phyloP scores from a whole-genome alignment of 2,113 vertebrate genomes.

The Micronycteris hirsuta region DNA sequence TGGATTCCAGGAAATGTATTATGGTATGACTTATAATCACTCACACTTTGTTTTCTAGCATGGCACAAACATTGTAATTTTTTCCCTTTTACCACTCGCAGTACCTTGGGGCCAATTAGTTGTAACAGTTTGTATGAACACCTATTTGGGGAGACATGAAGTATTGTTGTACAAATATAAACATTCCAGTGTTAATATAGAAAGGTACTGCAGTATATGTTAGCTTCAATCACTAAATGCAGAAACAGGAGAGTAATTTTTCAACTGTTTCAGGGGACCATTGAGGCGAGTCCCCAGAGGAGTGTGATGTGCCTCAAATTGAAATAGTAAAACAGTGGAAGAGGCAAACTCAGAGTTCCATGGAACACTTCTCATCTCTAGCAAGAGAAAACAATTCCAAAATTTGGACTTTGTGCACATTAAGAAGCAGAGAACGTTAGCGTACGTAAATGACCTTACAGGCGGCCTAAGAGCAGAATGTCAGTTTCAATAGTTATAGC shows the following conservation, averaged over 20 bases:
- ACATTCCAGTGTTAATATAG: not conserved
- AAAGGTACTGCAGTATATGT: not conserved
- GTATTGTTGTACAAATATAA: not conserved
- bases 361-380: not conserved
- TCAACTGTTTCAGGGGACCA: not conserved
- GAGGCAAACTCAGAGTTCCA: not conserved
- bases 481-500: not conserved
- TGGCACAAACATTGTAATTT: not conserved
- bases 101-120: not conserved
- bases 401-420: not conserved
- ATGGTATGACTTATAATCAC: constrained; percentile 4
- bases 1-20: constrained; percentile 25
- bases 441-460: not conserved
- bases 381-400: constrained; percentile 19
- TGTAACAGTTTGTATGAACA: not conserved
- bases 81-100: not conserved
- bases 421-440: not conserved
- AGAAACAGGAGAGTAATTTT: not conserved
- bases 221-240: not conserved
- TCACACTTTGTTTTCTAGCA: not conserved
- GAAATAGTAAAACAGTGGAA: not conserved
- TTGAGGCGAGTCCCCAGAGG: not conserved
- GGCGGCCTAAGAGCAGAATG: not conserved
- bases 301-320: not conserved
- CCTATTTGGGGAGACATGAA: constrained; percentile 16